Evolutionary conservation across 2,797 vertebrate genomes (phyloP).

Genomic region (Limosa lapponica): DNA sequence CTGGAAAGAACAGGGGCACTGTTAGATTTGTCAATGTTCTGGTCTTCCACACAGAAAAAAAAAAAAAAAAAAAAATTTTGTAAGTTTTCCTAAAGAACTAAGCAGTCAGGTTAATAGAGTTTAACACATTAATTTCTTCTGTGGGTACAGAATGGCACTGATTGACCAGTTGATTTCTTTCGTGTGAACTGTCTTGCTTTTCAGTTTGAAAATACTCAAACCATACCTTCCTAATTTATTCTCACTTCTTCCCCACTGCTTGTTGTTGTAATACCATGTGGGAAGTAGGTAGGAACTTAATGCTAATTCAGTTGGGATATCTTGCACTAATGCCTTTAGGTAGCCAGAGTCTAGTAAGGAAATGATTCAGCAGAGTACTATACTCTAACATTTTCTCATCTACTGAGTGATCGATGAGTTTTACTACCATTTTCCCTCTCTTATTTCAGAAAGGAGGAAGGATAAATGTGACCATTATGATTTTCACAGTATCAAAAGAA

Average conservation of each 20-base stretch:
- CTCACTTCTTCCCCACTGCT: not conserved
- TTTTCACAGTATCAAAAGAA: not conserved
- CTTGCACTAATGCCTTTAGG: not conserved
- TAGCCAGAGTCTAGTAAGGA: not conserved
- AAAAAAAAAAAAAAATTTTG: not conserved
- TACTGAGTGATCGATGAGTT: not conserved
- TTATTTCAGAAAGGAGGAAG: not conserved
- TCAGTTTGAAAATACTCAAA: not conserved
- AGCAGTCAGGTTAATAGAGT: not conserved
- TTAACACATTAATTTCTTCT: not conserved
- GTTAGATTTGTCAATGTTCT: not conserved
- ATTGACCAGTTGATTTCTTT: not conserved
- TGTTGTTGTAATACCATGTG: not conserved
- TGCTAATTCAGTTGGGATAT: not conserved
- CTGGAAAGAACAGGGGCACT: rapidly evolving
- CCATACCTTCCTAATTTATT: not conserved
- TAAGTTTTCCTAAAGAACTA: not conserved
- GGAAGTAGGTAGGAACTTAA: not conserved
- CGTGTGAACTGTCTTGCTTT: not conserved
- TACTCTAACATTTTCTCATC: not conserved
- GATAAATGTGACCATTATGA: not conserved
- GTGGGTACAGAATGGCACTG: not conserved
- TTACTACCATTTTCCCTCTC: not conserved
- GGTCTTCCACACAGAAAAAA: not conserved
- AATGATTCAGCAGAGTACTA: not conserved